Evolutionary conservation across 2,888 invertebrate genomes (phyloP).

Genomic region (Nomada goodeniana): DNA sequence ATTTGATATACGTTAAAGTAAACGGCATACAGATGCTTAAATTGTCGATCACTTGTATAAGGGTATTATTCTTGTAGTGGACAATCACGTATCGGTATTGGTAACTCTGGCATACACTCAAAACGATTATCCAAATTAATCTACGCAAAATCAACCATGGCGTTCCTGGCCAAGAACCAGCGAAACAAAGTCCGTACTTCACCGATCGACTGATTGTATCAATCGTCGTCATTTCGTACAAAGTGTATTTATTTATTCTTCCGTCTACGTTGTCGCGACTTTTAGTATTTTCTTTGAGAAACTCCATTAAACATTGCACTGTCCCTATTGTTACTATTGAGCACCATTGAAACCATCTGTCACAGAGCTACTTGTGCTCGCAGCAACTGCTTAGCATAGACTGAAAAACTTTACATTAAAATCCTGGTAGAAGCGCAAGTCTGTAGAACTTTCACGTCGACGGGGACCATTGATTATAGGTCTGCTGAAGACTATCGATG

Average conservation of each 20-base stretch:
- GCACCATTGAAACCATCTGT: background rate
- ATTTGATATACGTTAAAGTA: slow-evolving; percentile 38
- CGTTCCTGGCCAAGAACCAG: slow-evolving; percentile 51
- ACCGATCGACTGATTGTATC: slow-evolving; percentile 41
- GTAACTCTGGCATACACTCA: slow-evolving; percentile 36
- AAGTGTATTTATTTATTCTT: background rate
- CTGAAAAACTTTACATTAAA: background rate
- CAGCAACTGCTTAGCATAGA: background rate
- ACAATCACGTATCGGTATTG: slow-evolving; percentile 51
- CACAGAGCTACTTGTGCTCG: background rate
- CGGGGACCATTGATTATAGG: slow-evolving; percentile 1
- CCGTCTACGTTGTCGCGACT: no score
- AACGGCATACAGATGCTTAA: slow-evolving; percentile 44
- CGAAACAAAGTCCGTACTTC: slow-evolving; percentile 33
- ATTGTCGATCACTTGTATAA: slow-evolving; percentile 36
- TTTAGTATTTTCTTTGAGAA: background rate
- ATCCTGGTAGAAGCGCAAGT: background rate
- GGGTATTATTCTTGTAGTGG: background rate
- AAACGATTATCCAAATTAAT: slow-evolving; percentile 19
- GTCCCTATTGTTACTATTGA: no score
- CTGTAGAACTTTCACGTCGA: background rate
- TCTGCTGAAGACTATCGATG: background rate
- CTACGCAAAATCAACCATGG: slow-evolving; percentile 13
- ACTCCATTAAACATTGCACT: background rate
- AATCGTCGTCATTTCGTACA: slow-evolving; percentile 1